phyloP scores from a whole-genome alignment of 2,888 invertebrate species.

The Drosophila anomelani region DNA sequence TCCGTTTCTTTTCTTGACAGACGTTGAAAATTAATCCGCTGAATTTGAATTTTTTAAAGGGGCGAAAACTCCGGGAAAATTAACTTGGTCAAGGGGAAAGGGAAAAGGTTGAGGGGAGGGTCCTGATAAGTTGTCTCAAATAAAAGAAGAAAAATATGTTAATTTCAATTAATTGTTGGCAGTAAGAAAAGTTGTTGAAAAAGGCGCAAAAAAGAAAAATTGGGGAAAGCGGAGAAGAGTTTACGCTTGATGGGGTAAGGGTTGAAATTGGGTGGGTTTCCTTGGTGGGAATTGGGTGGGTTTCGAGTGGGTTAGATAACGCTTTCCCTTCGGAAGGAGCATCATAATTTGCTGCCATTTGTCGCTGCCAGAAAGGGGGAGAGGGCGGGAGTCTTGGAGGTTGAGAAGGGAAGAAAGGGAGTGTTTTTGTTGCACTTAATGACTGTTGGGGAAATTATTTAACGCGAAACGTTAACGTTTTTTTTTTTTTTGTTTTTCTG shows the following conservation, averaged over 20 bases:
- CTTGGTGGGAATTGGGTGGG: constrained; percentile 2
- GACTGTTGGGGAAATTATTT: constrained; percentile 67
- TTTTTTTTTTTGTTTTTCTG: constrained; percentile 13
- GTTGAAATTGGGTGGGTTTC: constrained; percentile 1
- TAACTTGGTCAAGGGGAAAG: constrained; percentile 1
- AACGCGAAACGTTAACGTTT: constrained; percentile 55
- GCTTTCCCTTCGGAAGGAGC: constrained; percentile 6
- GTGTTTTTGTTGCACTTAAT: constrained; percentile 66
- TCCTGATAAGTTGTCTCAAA: constrained; percentile 63
- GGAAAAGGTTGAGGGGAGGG: not conserved
- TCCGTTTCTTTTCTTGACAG: constrained; percentile 15
- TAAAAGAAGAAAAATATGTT: constrained; percentile 73
- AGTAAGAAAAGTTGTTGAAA: constrained; percentile 37
- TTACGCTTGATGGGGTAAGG: constrained; percentile 36
- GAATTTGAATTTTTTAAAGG: constrained; percentile 35
- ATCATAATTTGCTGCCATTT: constrained; percentile 73
- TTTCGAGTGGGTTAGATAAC: not conserved
- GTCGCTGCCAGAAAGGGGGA: constrained; percentile 48
- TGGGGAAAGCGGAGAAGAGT: constrained; percentile 16
- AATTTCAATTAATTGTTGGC: constrained; percentile 78
- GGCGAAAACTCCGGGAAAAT: constrained; percentile 22
- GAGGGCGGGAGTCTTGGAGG: not conserved
- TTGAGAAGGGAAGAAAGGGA: constrained; percentile 15
- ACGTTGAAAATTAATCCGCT: constrained; percentile 58
- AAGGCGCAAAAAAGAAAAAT: constrained; percentile 33